Conservation (phyloP, 2,113 vertebrate genomes). For the Donacobius atricapilla region DNA sequence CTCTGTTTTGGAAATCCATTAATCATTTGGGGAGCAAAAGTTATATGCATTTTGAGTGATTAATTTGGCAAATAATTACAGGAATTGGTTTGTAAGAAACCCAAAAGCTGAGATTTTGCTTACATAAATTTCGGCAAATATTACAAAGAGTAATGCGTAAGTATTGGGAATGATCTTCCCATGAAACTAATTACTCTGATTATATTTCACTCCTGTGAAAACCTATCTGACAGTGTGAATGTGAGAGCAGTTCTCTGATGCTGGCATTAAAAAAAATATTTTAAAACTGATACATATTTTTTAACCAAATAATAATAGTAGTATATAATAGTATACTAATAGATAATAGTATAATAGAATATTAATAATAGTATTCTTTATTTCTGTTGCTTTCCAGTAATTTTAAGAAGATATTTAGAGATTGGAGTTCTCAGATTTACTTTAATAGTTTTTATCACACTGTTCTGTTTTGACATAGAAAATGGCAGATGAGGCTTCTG, state of each 20-base stretch:
- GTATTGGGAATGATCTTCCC: background rate
- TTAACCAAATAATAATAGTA: background rate
- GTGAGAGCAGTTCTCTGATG: background rate
- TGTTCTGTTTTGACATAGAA: slow-evolving; percentile 60
- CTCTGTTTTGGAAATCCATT: background rate
- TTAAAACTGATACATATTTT: background rate
- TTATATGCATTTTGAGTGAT: background rate
- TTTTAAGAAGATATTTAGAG: background rate
- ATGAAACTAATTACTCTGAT: background rate
- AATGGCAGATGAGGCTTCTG: slow-evolving; percentile 63
- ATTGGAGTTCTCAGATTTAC: background rate
- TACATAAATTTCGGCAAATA: background rate
- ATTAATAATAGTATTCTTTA: background rate
- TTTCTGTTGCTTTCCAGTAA: background rate
- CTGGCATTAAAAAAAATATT: background rate
- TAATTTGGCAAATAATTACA: background rate
- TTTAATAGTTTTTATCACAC: background rate
- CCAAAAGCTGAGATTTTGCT: background rate
- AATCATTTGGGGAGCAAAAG: background rate
- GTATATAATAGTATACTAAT: no score
- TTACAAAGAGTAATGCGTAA: background rate
- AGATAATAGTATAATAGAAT: no score
- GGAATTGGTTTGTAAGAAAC: background rate
- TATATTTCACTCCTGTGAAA: background rate
- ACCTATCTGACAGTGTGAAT: background rate